Evolutionary conservation across 1,140 invertebrate species (phyloP), one percentile per base, ranked within the genome.

Genomic region (Monochamus saltuarius): DNA sequence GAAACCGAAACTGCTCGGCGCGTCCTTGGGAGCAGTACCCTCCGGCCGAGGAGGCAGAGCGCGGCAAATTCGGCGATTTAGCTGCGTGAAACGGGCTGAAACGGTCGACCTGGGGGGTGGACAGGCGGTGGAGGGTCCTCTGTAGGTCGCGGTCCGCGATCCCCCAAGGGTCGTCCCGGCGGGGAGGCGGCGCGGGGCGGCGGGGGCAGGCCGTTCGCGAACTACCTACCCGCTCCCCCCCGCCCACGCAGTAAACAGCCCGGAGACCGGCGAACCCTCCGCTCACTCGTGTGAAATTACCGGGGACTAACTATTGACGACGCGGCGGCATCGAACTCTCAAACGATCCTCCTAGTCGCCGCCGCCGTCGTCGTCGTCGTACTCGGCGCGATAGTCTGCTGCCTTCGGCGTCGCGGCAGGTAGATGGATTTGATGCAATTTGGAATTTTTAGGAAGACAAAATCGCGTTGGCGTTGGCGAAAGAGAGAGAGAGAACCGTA

Each of bases 141-240:
- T 47, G 17, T 47, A 47, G 45, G 45, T 47, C 45, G 45, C 64
- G 59, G 45, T 56, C 36, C 45, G 14, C 56, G 39, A 39, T 46
- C 47, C 59, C 57, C 46, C 40, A 46, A 38, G 59, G 59, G 13
- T 29, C 38, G 60, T 40, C 19, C 11, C 11, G 45, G 50, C 36
- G 55, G 55, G 58, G 52, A 11, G 42, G 57, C 29, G 57, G 11
- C 29, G 45, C 45, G 19, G n/a, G 46, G 43, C 16, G 14, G 46
- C 17, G 61, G 59, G 49, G 61, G 64, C 62, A 55, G 57, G 64
- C 52, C 61, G 56, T 56, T 60, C 60, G 60, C 64, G 64, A 56
- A 56, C 60, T 60, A 51, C 56, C 56, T 56, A 65, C 64, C 39
- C 51, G 50, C 43, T 47, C 46, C 61, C 36, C 19, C 17, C 61